Base-by-base conservation (phyloP, 2,113 vertebrate genomes). In the Speoplatyrhinus poulsoni region DNA sequence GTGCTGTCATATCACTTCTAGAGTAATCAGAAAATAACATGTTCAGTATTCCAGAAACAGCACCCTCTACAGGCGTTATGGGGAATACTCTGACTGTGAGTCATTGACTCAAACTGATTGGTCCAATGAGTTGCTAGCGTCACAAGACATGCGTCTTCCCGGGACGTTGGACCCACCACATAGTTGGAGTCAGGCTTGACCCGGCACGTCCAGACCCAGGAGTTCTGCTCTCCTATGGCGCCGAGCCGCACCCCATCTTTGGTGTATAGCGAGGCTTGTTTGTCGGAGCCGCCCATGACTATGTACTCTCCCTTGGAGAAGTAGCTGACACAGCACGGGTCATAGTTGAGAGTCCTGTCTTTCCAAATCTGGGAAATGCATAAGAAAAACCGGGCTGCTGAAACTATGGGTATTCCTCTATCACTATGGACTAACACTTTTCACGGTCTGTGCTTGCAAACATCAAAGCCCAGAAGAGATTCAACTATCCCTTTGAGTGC, bases 241-340 rank as follows among this genome's bases (percentile, higher is more conserved):
- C 96, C 95, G 0, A 99, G 94, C 5, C 93, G 94, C 2, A 99
- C 96, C 0, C 98, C 98, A 0, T 97, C 96, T 88, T 95, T 98
- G 0, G 98, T 99, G 92, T 97, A 97, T 61, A 99, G 96, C 10
- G 96, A 98, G 0, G 95, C 96, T 83, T 97, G 96, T 46, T 94
- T 96, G 68, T 99, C 97, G 0, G 98, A 98, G 6, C 98, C 98
- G 6, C 97, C 94, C 89, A 98, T 89, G 70, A 99, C 82, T 41
- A 99, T 93, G 63, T 99, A 98, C 77, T 99, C 96, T 72, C 97
- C 97, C 89, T 97, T 98, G 1, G 94, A 95, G 74, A 98, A 99
- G 87, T 97, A 99, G 88, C 95, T 97, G 76, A 99, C 79, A 41
- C 97, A 98, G 90, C 97, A 99, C 0, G 98, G 97, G 87, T 99